Base-by-base conservation (phyloP, 1,140 invertebrate genomes). In the Sinonovacula constricta region DNA sequence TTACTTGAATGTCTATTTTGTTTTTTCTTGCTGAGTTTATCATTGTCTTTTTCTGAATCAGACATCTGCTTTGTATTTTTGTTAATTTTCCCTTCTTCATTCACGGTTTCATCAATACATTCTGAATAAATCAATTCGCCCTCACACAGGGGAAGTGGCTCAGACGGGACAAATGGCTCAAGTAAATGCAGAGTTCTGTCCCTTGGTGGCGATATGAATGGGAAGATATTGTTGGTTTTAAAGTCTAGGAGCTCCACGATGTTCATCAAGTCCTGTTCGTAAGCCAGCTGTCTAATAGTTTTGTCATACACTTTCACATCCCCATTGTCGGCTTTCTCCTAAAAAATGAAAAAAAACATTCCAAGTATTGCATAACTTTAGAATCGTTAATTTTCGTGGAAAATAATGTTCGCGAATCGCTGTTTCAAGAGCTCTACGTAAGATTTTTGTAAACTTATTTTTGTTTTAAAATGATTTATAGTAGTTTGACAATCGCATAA, bases 231-330 rank as follows among this genome's bases (percentile, higher is more conserved):
- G 12, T 78, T 65, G 70, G 86, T 83, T n/a, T 83, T 79, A 22
- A 66, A 30, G 79, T 90, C 89, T 18, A 90, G 88, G 4, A 89
- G 60, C 54, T 90, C 84, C 5, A 89, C 88, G 26, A 89, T 79
- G 26, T 89, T 76, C 14, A 68, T 53, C 63, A 89, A 63, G 18
- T 66, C 80, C 12, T 81, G 33, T 67, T 89, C 87, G 54, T 87
- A 89, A 2, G 89, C 89, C 83, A 90, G 83, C 72, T 89, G 84
- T 33, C 88, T 71, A 56, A 86, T 87, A 1, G 77, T 78, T 30
- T 84, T 72, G 31, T 62, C 54, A 77, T 86, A 87, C 18, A 69
- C 49, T 45, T 85, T 82, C 18, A 84, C 51, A 0, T 18, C 56
- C 5, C 49, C 67, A 22, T 69, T 62, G n/a, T 77, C 66, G 53